These are phyloP conservation scores for Oscheius sp. DNA, from an alignment of 2,888 invertebrate genomes.

Conservation along the genomic window DNA sequence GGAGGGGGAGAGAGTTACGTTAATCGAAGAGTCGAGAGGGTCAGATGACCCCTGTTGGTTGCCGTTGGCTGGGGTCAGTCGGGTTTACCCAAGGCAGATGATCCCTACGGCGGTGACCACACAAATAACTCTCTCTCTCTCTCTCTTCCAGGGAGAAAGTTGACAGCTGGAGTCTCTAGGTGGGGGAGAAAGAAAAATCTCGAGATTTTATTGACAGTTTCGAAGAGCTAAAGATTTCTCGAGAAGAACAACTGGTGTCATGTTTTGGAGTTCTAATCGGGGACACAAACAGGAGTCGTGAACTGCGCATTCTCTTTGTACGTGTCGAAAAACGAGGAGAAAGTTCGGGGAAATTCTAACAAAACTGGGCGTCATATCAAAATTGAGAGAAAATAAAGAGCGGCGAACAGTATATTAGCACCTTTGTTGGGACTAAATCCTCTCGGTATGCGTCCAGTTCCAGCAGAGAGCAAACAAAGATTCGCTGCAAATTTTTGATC, in stretches of 20 bases:
- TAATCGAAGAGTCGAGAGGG: neutral
- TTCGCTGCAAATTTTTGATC: too few species aligned
- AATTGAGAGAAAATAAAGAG: neutral
- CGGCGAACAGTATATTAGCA: neutral
- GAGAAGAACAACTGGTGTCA: constrained; percentile 3
- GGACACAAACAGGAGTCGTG: constrained; percentile 10
- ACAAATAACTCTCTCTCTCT: constrained; percentile 7
- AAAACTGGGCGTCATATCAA: neutral
- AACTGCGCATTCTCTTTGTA: neutral
- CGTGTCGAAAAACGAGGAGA: too few species aligned
- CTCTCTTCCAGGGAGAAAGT: neutral
- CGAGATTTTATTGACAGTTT: too few species aligned
- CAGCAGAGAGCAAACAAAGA: constrained; percentile 15
- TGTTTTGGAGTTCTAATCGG: constrained; percentile 16
- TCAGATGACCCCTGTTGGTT: constrained; percentile 2
- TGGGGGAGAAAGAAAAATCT: neutral
- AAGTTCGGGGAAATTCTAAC: neutral
- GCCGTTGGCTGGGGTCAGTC: constrained; percentile 16
- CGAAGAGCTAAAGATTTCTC: neutral
- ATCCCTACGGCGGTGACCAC: neutral
- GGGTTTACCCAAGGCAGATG: constrained; percentile 26
- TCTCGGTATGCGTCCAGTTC: constrained; percentile 8
- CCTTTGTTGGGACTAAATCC: constrained; percentile 12
- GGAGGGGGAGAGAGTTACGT: neutral
- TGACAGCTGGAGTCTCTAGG: too few species aligned